Evolutionary conservation across 92 coral and sea anemone genomes (phyloP).

Genomic region (Zoanthus solanderi): DNA sequence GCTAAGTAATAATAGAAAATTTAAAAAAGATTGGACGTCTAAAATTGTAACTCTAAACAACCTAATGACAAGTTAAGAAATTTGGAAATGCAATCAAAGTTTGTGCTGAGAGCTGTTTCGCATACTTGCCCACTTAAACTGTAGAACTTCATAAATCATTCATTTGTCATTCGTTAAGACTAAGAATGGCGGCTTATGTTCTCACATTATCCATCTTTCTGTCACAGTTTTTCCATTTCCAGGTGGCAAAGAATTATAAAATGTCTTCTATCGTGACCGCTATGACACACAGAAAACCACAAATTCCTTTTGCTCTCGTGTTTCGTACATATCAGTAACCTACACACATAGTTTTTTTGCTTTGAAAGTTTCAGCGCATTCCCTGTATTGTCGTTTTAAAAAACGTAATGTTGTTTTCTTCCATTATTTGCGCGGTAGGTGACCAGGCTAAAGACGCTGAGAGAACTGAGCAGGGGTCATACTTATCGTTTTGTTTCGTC

Average conservation of each 20-base stretch:
- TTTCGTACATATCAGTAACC: slow-evolving; percentile 43
- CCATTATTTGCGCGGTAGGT: slow-evolving; percentile 20
- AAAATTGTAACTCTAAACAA: slow-evolving; percentile 32
- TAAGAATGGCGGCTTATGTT: slow-evolving; percentile 26
- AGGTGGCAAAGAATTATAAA: slow-evolving; percentile 15
- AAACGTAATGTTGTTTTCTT: slow-evolving; percentile 21
- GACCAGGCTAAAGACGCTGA: neutral
- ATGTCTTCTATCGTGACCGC: slow-evolving; percentile 23
- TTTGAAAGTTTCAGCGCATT: slow-evolving; percentile 11
- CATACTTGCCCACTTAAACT: slow-evolving; percentile 27
- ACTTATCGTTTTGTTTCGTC: neutral
- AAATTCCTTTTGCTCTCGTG: slow-evolving; percentile 41
- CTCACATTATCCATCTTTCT: slow-evolving; percentile 43
- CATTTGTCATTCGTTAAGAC: slow-evolving; percentile 35
- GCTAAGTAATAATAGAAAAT: slow-evolving; percentile 40
- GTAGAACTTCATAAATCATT: slow-evolving; percentile 25
- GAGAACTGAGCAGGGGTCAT: slow-evolving; percentile 32
- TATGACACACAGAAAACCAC: slow-evolving; percentile 51
- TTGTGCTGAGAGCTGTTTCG: slow-evolving; percentile 42
- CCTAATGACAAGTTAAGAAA: slow-evolving; percentile 28
- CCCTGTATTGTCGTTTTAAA: slow-evolving; percentile 8
- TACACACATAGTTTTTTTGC: neutral
- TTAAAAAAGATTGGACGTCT: slow-evolving; percentile 17
- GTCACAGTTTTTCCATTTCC: slow-evolving; percentile 29
- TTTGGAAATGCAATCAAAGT: slow-evolving; percentile 41